Base-by-base conservation (phyloP, 2,113 vertebrate species). In the Lophotis ruficrista region DNA sequence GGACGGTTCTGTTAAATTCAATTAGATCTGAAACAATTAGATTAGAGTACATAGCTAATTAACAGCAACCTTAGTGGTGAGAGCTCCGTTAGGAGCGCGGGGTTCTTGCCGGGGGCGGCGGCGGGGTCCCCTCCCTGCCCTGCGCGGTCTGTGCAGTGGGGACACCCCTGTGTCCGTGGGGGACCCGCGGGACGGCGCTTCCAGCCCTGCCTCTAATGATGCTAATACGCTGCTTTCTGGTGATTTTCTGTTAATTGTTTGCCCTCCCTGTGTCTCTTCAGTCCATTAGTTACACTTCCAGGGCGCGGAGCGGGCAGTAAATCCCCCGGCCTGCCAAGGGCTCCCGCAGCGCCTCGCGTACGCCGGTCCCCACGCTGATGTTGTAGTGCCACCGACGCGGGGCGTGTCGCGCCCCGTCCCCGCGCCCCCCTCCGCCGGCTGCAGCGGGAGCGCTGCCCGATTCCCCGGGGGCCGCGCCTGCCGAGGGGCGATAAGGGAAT, bases 401-500 rank as follows among this genome's bases (percentile, higher is more conserved):
- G 96, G 96, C 97, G 87, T 94, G 93, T 91, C 96, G 51, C 95
- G 91, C 94, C 96, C 89, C 41, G 45, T 50, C 90, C 53, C 38
- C 7, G 38, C 68, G n/a, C 54, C 5, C 7, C 70, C 28, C 28
- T 11, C 51, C 70, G 23, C 58, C 98, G 96, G 97, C 96, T 95
- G 65, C 85, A 86, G 93, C 94, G 85, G 69, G 93, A 87, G 66
- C 81, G 77, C 93, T 92, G 94, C 95, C 64, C 31, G 21, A 35
- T 93, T 66, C 96, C 96, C 97, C 75, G 1, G 19, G 90, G 98
- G 98, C 98, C 69, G 54, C 9, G 96, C 98, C 98, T 99, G 99
- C 87, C 87, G 94, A 98, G 95, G 25, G 57, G 35, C 92, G 98
- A 99, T 99, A 99, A 99, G 98, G 75, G 97, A 93, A 96, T 93